Evolutionary conservation across 2,113 vertebrate species (phyloP).

Genomic region (Girardinichthys multiradiatus): DNA sequence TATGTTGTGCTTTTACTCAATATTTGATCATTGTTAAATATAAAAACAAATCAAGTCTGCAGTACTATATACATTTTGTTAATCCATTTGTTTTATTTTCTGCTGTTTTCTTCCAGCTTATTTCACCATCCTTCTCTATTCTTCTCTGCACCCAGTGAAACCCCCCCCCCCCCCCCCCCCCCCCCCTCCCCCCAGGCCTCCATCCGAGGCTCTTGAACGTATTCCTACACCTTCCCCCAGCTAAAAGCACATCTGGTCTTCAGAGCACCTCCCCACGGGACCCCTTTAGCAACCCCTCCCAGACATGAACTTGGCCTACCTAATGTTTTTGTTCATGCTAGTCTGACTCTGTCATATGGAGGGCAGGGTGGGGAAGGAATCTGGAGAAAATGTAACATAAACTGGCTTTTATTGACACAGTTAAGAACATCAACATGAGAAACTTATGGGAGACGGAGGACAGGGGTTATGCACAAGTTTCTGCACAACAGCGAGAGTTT

Average conservation of each 20-base stretch:
- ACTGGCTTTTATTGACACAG: slow-evolving; percentile 65
- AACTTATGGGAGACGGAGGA: slow-evolving; percentile 10
- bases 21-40: not conserved
- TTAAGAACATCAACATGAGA: slow-evolving; percentile 59
- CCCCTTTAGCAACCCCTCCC: slow-evolving; percentile 72
- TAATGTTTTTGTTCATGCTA: slow-evolving; percentile 75
- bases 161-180: slow-evolving; percentile 9
- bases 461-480: not conserved
- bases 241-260: slow-evolving; percentile 75
- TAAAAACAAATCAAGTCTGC: not conserved
- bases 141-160: slow-evolving; percentile 40
- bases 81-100: not conserved
- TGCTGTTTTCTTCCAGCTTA: slow-evolving; percentile 4
- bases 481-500: not conserved
- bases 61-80: too few species aligned
- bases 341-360: slow-evolving; percentile 38
- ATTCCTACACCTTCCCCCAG: slow-evolving; percentile 4
- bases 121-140: slow-evolving; percentile 5
- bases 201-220: slow-evolving; percentile 9
- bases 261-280: slow-evolving; percentile 64
- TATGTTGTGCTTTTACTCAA: not conserved
- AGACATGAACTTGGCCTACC: slow-evolving; percentile 77
- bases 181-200: slow-evolving; percentile 7
- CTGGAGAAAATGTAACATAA: slow-evolving; percentile 63
- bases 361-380: slow-evolving; percentile 19